phyloP scores from a whole-genome alignment of 2,888 invertebrate genomes.

The Netelia melanura region DNA sequence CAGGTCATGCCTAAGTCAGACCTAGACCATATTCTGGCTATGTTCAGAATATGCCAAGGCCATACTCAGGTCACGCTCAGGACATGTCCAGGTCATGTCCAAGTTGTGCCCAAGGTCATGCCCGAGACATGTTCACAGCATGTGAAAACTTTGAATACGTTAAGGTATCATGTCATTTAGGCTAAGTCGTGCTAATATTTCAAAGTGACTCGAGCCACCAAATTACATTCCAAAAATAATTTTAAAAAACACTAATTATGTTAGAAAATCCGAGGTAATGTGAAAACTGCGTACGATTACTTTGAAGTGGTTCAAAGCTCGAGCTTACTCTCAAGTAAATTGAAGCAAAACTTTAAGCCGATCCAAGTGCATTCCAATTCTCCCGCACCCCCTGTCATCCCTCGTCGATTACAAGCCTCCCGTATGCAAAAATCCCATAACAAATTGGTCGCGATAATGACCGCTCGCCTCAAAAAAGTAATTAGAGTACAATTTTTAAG shows the following conservation, averaged over 20 bases:
- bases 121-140: too few relatives aligned
- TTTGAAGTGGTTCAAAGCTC: neutral
- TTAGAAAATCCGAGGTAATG: neutral
- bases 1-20: too few relatives aligned
- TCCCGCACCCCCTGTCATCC: neutral
- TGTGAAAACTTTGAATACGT: too few relatives aligned
- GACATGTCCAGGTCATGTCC: too few relatives aligned
- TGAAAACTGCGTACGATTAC: neutral
- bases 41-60: too few relatives aligned
- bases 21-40: too few relatives aligned
- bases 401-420: neutral
- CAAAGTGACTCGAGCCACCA: conserved; percentile 1
- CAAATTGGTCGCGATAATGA: neutral
- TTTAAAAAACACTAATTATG: neutral
- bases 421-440: neutral
- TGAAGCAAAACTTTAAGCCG: neutral
- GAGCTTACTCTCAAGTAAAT: neutral
- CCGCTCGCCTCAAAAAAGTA: neutral
- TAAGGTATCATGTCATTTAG: neutral
- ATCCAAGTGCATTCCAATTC: neutral
- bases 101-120: too few relatives aligned
- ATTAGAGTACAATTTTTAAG: conserved; percentile 22
- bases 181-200: neutral
- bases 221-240: neutral
- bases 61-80: too few relatives aligned